Evolutionary conservation across 2,888 invertebrate genomes (phyloP).

Genomic region (Eledona agricola): DNA sequence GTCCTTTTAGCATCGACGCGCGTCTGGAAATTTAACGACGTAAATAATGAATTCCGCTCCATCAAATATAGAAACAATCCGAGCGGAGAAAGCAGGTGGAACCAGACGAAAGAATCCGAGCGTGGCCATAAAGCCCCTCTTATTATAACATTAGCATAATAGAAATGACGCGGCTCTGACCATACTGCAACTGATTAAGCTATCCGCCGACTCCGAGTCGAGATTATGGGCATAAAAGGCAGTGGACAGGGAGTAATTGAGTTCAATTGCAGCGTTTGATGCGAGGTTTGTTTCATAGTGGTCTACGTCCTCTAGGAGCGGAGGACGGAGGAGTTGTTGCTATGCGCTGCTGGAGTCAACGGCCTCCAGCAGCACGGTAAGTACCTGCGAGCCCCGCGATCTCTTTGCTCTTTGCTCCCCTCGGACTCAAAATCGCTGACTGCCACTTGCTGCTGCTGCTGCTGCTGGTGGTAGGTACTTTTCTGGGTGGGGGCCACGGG

Average conservation of each 20-base stretch:
- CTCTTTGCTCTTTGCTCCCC: constrained; percentile 33
- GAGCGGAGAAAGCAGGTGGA: constrained; percentile 22
- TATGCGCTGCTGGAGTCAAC: constrained; percentile 44
- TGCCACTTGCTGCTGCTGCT: constrained; percentile 6
- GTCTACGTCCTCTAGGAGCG: constrained; percentile 33
- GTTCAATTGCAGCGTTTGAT: constrained; percentile 42
- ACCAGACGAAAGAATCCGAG: constrained; percentile 17
- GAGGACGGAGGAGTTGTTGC: constrained; percentile 40
- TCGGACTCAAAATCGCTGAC: constrained; percentile 18
- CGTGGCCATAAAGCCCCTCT: constrained; percentile 23
- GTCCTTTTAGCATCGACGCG: constrained; percentile 6
- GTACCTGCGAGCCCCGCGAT: constrained; percentile 40
- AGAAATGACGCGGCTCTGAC: no score
- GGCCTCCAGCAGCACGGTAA: constrained; percentile 41
- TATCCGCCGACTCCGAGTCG: constrained; percentile 26
- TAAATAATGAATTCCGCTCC: constrained; percentile 11
- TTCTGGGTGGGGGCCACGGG: constrained; percentile 14
- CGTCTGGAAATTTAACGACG: constrained; percentile 13
- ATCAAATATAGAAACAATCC: constrained; percentile 19
- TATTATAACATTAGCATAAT: constrained; percentile 32
- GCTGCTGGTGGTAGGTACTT: constrained; percentile 2
- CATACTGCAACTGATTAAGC: constrained; percentile 32
- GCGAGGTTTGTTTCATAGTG: constrained; percentile 35
- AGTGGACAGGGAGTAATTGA: constrained; percentile 39
- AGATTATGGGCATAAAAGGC: constrained; percentile 35